phyloP scores from a whole-genome alignment of 2,113 vertebrate genomes.

The Actenoides hombroni region DNA sequence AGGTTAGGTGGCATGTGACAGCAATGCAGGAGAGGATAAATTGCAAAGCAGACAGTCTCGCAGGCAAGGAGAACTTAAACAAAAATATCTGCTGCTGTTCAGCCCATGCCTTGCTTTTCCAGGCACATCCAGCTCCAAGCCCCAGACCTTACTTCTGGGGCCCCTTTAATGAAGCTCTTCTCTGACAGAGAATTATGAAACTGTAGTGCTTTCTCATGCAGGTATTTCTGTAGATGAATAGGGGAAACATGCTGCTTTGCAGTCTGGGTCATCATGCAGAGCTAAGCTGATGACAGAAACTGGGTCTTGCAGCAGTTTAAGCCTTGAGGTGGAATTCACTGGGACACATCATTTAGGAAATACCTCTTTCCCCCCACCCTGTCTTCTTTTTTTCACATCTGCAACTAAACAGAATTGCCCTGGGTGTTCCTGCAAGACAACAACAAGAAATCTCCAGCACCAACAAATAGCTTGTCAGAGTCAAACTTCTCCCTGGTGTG shows the following conservation, averaged over 20 bases:
- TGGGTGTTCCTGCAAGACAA: neutral
- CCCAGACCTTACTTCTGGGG: neutral
- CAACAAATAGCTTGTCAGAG: neutral
- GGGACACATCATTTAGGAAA: neutral
- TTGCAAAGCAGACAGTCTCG: neutral
- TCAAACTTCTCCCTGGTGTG: neutral
- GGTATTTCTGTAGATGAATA: neutral
- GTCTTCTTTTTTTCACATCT: neutral
- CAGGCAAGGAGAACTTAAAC: neutral
- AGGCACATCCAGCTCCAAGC: neutral
- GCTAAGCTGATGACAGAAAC: neutral
- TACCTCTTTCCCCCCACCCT: neutral
- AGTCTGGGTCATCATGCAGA: neutral
- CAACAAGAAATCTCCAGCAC: neutral
- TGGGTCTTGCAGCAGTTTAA: neutral
- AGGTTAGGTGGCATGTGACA: neutral
- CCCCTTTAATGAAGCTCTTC: neutral
- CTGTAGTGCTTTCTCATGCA: neutral
- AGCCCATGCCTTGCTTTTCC: neutral
- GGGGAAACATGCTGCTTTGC: neutral
- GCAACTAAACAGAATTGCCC: neutral
- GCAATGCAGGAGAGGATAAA: neutral
- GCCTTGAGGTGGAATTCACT: neutral
- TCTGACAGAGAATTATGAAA: neutral
- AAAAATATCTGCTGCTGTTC: neutral